Conservation (phyloP, 2,888 invertebrate genomes). For the Anagyrus pseudococci region DNA sequence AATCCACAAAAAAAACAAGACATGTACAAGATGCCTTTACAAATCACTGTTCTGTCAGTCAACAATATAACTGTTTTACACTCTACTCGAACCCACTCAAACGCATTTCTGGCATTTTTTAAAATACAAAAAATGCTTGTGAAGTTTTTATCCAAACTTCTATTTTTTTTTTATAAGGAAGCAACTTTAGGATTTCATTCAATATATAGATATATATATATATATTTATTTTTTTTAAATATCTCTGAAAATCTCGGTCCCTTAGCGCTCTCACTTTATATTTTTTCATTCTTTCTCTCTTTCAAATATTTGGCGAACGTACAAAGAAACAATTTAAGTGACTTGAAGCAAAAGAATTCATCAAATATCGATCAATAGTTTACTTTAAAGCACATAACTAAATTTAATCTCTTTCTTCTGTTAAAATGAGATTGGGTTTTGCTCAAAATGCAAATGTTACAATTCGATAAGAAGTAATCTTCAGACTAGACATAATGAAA, state of each 20-base stretch:
- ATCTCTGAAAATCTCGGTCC: constrained; percentile 37
- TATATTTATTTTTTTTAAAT: constrained; percentile 15
- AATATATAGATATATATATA: constrained; percentile 10
- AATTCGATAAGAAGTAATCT: no score
- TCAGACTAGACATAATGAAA: no score
- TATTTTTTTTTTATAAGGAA: no score
- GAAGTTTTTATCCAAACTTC: no score
- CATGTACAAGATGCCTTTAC: constrained; percentile 56
- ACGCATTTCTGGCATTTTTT: constrained; percentile 15
- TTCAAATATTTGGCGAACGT: constrained; percentile 19
- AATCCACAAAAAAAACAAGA: constrained; percentile 61
- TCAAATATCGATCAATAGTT: no score
- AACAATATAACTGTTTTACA: constrained; percentile 56
- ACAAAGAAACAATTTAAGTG: no score
- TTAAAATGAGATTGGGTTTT: no score
- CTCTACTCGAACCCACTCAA: constrained; percentile 41
- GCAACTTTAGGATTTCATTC: constrained; percentile 41
- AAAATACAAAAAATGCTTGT: constrained; percentile 33
- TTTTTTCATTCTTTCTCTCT: constrained; percentile 16
- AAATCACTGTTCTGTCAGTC: constrained; percentile 58
- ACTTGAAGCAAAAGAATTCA: no score
- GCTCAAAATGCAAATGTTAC: no score
- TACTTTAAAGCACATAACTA: no score
- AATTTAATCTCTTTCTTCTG: no score
- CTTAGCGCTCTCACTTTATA: constrained; percentile 28